A percentile compares a stretch with the other conserved stretches of the same genome.
Conservation (phyloP, 2,888 invertebrate genomes). For the Empis livida region DNA sequence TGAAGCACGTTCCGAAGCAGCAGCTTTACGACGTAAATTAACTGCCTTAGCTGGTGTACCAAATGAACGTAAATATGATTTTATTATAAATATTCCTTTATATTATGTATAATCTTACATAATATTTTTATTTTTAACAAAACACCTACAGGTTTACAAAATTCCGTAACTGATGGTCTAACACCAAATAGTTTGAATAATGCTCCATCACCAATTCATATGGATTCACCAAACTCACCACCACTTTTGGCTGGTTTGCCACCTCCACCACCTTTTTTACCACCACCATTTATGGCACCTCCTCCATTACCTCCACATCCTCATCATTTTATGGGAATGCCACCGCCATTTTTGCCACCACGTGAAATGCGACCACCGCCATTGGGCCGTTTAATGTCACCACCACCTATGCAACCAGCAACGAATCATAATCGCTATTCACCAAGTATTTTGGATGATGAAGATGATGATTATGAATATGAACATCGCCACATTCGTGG, state of each 20-base stretch:
- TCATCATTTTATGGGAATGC: constrained; percentile 46
- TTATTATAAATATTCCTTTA: no score
- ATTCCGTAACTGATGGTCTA: constrained; percentile 12
- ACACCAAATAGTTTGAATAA: constrained; percentile 18
- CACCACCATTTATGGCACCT: constrained; percentile 51
- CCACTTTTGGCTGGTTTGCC: constrained; percentile 38
- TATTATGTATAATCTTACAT: no score
- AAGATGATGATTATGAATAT: constrained; percentile 18
- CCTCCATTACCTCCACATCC: constrained; percentile 47
- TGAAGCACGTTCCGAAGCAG: constrained; percentile 61
- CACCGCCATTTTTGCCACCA: constrained; percentile 42
- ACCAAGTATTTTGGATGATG: constrained; percentile 20
- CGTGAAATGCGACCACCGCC: constrained; percentile 43
- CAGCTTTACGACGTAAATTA: constrained; percentile 49
- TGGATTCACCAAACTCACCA: constrained; percentile 34
- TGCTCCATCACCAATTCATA: constrained; percentile 29
- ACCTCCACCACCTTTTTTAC: constrained; percentile 44
- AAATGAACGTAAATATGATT: constrained; percentile 17
- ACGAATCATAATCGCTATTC: constrained; percentile 15
- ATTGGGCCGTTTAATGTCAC: constrained; percentile 42
- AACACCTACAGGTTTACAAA: constrained; percentile 7
- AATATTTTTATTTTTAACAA: no score
- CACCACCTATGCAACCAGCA: constrained; percentile 29
- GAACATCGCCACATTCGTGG: constrained; percentile 16
- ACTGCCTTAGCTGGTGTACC: constrained; percentile 27